Evolutionary conservation across 2,113 vertebrate species (phyloP).

Genomic region (Ageneiosus marmoratus): DNA sequence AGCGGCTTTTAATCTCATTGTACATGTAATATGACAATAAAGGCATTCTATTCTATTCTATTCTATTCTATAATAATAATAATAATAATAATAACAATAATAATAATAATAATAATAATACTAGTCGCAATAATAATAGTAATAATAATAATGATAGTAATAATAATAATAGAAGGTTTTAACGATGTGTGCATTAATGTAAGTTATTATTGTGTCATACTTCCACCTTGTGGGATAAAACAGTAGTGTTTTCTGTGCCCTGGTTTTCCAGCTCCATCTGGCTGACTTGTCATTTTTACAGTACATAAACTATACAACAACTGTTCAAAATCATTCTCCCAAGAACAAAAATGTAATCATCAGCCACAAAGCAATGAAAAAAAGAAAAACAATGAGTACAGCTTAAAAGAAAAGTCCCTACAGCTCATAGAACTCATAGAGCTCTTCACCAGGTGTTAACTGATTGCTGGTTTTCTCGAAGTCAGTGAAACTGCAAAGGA

Average conservation of each 20-base stretch:
- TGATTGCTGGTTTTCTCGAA: neutral
- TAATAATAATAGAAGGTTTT: neutral
- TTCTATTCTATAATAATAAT: too few relatives aligned
- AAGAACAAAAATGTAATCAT: neutral
- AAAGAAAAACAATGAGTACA: neutral
- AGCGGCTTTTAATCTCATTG: too few relatives aligned
- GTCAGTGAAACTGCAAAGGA: neutral
- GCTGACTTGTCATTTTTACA: neutral
- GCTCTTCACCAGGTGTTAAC: neutral
- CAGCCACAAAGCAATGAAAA: neutral
- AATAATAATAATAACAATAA: too few relatives aligned
- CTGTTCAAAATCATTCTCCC: neutral
- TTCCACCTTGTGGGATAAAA: slow-evolving; percentile 22
- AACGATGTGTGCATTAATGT: neutral
- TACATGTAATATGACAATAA: too few relatives aligned
- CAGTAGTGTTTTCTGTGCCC: too few relatives aligned
- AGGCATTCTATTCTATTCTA: too few relatives aligned
- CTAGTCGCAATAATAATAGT: too few relatives aligned
- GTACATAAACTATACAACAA: neutral
- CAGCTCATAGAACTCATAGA: too few relatives aligned
- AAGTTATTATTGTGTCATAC: slow-evolving; percentile 5
- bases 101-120: too few relatives aligned
- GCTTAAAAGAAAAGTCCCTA: neutral
- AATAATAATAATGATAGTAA: neutral
- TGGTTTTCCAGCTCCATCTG: neutral